Conservation (phyloP, 2,888 invertebrate genomes). For the Serrognathus titanus region DNA sequence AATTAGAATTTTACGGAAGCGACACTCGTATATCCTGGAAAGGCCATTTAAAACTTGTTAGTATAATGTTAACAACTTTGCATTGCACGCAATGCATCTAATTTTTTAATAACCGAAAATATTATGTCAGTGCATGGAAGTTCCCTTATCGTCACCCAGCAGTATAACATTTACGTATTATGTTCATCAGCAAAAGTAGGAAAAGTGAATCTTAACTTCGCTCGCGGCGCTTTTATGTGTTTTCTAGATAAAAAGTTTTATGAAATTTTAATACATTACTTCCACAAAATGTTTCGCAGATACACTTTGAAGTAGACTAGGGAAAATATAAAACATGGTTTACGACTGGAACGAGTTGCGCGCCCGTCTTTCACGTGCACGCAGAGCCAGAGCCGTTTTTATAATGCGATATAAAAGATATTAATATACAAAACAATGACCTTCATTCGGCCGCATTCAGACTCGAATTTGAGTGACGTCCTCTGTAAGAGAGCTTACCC, state of each 20-base stretch:
- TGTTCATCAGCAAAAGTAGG: neutral
- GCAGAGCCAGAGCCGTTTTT: neutral
- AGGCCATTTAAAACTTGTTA: no score
- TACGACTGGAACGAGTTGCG: conserved; percentile 3
- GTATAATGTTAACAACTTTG: no score
- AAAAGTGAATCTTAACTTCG: neutral
- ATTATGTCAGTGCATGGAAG: no score
- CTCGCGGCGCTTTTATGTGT: no score
- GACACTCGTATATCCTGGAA: no score
- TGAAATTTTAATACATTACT: conserved; percentile 15
- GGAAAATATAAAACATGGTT: conserved; percentile 6
- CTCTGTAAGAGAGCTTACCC: conserved; percentile 23
- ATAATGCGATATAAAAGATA: conserved; percentile 7
- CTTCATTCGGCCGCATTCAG: conserved; percentile 14
- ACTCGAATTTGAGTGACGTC: conserved; percentile 23
- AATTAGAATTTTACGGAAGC: no score
- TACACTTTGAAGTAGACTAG: conserved; percentile 6
- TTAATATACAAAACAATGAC: conserved; percentile 13
- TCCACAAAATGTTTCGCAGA: conserved; percentile 12
- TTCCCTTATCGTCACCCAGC: no score
- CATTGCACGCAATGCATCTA: no score
- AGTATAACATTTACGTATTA: no score
- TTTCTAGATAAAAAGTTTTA: no score
- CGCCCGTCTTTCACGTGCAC: neutral
- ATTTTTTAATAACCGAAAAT: no score